Percentiles rank a stretch among this genome's conserved stretches.
phyloP scores from a whole-genome alignment of 1,140 invertebrate genomes.

The Plutomurus gul region DNA sequence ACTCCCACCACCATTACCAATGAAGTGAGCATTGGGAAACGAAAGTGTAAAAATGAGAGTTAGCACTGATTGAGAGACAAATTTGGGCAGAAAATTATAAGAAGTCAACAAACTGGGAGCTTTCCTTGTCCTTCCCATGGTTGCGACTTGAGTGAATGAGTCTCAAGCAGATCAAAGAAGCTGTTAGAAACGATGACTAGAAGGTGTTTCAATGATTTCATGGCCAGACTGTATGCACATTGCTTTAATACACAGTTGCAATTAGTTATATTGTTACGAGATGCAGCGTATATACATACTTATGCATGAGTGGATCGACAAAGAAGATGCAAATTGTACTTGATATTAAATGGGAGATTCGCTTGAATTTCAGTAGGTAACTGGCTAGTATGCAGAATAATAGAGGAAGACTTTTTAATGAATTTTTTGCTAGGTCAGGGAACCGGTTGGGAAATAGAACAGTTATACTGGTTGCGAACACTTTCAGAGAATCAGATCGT shows the following conservation, averaged over 20 bases:
- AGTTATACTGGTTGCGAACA: constrained; percentile 2
- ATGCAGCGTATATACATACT: too few relatives aligned
- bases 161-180: not conserved
- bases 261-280: too few relatives aligned
- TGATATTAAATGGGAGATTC: too few relatives aligned
- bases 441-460: constrained; percentile 28
- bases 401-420: constrained; percentile 17
- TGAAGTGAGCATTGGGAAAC: not conserved
- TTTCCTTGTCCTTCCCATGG: constrained; percentile 19
- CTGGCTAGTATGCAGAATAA: too few relatives aligned
- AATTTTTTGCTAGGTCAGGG: constrained; percentile 28
- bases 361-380: too few relatives aligned
- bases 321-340: too few relatives aligned
- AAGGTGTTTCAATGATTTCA: too few relatives aligned
- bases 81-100: constrained; percentile 4
- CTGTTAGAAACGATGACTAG: not conserved
- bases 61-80: not conserved
- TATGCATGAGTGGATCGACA: too few relatives aligned
- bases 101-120: constrained; percentile 11
- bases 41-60: constrained; percentile 20
- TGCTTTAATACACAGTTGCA: too few relatives aligned
- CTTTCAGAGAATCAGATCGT: constrained; percentile 18
- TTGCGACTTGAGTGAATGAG: constrained; percentile 12
- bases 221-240: too few relatives aligned
- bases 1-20: not conserved